Percentiles rank a stretch among this genome's conserved stretches.
Conservation (phyloP, 2,113 vertebrate genomes). For the Oryzias curvinotus region DNA sequence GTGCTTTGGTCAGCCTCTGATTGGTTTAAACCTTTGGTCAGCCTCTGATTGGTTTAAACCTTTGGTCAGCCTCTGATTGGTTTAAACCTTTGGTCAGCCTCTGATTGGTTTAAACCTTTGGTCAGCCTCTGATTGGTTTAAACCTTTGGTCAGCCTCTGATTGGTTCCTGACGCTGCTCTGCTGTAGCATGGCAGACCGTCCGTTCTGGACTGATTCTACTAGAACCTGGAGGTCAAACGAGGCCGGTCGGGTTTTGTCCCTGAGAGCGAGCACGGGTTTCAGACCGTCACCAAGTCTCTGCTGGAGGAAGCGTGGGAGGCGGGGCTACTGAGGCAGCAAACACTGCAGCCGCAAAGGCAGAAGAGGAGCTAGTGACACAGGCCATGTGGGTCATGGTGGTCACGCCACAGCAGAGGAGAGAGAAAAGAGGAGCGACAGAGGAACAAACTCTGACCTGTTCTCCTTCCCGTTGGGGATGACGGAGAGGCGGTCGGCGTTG, state of each 20-base stretch:
- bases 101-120: too few species aligned
- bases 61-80: too few species aligned
- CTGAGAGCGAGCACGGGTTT: slow-evolving; percentile 9
- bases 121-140: too few species aligned
- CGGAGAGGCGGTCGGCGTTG: slow-evolving; percentile 88
- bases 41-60: too few species aligned
- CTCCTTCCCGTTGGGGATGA: slow-evolving; percentile 97
- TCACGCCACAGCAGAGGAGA: slow-evolving; percentile 23
- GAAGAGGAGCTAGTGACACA: slow-evolving; percentile 78
- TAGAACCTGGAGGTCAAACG: too few species aligned
- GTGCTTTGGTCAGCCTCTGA: too few species aligned
- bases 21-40: too few species aligned
- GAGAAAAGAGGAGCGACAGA: slow-evolving; percentile 55
- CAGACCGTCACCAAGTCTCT: slow-evolving; percentile 29
- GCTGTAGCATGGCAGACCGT: background rate
- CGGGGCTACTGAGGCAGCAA: slow-evolving; percentile 74
- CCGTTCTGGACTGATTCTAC: background rate
- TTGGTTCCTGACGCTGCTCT: too few species aligned
- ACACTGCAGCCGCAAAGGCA: slow-evolving; percentile 77
- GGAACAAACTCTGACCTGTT: slow-evolving; percentile 84
- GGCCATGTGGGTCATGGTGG: slow-evolving; percentile 86
- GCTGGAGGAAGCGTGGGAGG: slow-evolving; percentile 39
- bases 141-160: too few species aligned
- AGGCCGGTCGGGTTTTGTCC: too few species aligned
- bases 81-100: too few species aligned